Percentiles rank a stretch among this genome's conserved stretches.
Conservation (phyloP, 2,797 vertebrate genomes). For the Gadopsis bispinosus region DNA sequence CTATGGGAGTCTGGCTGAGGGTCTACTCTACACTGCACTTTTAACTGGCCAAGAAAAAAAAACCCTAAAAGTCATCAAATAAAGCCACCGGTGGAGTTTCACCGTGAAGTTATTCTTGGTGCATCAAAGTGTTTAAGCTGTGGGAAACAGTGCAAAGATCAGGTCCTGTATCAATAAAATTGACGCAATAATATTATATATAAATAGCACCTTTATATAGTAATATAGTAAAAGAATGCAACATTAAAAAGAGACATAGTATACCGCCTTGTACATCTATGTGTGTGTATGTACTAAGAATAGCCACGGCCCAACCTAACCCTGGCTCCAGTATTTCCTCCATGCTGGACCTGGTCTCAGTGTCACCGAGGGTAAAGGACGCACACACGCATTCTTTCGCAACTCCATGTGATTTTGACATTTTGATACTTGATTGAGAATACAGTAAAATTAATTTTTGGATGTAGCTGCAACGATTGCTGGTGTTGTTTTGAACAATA, state of each 20-base stretch:
- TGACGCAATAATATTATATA: not conserved
- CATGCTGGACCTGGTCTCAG: slow-evolving; percentile 17
- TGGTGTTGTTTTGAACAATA: not conserved
- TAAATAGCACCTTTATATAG: not conserved
- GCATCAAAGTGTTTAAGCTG: not conserved
- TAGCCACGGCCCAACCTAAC: slow-evolving; percentile 19
- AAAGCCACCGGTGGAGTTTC: too few relatives aligned
- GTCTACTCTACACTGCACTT: too few relatives aligned
- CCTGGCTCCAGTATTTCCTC: slow-evolving; percentile 2
- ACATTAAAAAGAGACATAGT: not conserved
- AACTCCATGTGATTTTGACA: not conserved
- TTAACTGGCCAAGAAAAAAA: not conserved
- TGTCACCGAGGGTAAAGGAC: slow-evolving; percentile 1
- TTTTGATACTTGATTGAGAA: not conserved
- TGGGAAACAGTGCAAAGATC: not conserved
- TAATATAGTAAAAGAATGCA: not conserved
- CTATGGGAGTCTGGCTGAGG: too few relatives aligned
- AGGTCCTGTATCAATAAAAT: not conserved
- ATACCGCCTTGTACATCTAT: not conserved
- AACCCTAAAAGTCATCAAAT: not conserved
- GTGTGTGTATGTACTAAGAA: not conserved
- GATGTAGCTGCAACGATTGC: not conserved
- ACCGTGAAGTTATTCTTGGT: too few relatives aligned
- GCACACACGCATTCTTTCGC: too few relatives aligned
- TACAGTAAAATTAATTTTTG: not conserved